These are phyloP conservation scores for Ciona savignyi DNA, from an alignment of 23 tunicate species.

Conservation along the genomic window DNA sequence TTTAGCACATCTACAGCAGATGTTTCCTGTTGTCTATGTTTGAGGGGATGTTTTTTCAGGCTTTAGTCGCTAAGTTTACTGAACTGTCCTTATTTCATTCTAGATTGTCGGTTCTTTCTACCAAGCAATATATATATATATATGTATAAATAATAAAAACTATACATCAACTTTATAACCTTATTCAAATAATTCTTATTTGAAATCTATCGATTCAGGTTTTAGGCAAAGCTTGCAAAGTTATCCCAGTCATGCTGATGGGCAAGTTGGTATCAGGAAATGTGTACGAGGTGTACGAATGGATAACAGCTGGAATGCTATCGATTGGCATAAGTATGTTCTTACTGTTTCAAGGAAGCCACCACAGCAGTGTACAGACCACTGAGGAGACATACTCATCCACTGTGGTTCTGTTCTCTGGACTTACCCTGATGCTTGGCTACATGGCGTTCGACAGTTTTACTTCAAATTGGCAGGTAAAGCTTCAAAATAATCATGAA, in stretches of 20 bases:
- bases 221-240: constrained; percentile 98
- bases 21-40: too few relatives aligned
- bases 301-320: constrained; percentile 94
- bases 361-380: background rate
- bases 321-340: constrained; percentile 92
- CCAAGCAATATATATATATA: too few relatives aligned
- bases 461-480: constrained; percentile 99
- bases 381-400: constrained; percentile 2
- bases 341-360: constrained; percentile 40
- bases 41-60: too few relatives aligned
- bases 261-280: constrained; percentile 98
- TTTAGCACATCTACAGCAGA: too few relatives aligned
- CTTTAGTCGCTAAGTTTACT: too few relatives aligned
- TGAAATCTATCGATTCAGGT: constrained; percentile 77
- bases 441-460: constrained; percentile 98
- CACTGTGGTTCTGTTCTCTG: constrained; percentile 29
- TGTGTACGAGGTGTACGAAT: constrained; percentile 79
- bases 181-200: background rate
- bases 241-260: constrained; percentile 99
- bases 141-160: too few relatives aligned
- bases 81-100: too few relatives aligned
- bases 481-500: too few relatives aligned
- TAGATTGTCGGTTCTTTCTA: too few relatives aligned
- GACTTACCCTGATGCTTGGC: constrained; percentile 87
- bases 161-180: background rate